phyloP scores from a whole-genome alignment of 30 jellyfish, hydroid and myxozoan genomes.

The Pelagia noctiluca region DNA sequence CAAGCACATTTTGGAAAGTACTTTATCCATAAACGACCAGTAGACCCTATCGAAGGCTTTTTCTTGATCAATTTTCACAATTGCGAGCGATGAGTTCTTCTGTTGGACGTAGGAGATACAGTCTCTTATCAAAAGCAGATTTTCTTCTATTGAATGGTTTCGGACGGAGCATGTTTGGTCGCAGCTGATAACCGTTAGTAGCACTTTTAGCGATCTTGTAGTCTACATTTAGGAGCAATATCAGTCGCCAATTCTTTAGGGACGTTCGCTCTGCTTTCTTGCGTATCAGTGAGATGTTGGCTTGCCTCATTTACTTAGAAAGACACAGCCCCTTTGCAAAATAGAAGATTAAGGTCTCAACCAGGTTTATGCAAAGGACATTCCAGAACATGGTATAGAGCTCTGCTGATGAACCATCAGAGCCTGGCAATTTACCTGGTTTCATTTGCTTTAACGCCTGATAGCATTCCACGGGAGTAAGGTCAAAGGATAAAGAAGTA shows the following conservation, averaged over 20 bases:
- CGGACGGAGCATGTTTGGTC: slow-evolving; percentile 74
- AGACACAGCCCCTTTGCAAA: neutral
- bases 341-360: slow-evolving; percentile 11
- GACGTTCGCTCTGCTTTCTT: neutral
- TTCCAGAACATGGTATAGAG: slow-evolving; percentile 30
- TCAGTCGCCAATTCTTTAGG: slow-evolving; percentile 46
- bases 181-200: neutral
- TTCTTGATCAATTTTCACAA: slow-evolving; percentile 57
- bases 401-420: slow-evolving; percentile 32
- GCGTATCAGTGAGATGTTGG: neutral
- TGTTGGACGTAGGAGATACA: slow-evolving; percentile 2
- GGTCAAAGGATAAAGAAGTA: too few relatives aligned
- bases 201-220: slow-evolving; percentile 8
- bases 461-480: slow-evolving; percentile 5
- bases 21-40: slow-evolving; percentile 46
- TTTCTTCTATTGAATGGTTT: slow-evolving; percentile 43
- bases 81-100: slow-evolving; percentile 8
- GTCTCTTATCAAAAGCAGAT: slow-evolving; percentile 38
- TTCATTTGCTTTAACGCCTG: slow-evolving; percentile 10
- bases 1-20: slow-evolving; percentile 40
- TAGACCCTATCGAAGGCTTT: slow-evolving; percentile 74
- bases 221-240: slow-evolving; percentile 30
- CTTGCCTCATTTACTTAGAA: slow-evolving; percentile 36
- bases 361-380: neutral
- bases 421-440: slow-evolving; percentile 16